A percentile compares a stretch with the other conserved stretches of the same genome.
These are phyloP conservation scores for Pelecanoides urinatrix DNA, from an alignment of 2,113 vertebrate genomes.

Conservation along the genomic window DNA sequence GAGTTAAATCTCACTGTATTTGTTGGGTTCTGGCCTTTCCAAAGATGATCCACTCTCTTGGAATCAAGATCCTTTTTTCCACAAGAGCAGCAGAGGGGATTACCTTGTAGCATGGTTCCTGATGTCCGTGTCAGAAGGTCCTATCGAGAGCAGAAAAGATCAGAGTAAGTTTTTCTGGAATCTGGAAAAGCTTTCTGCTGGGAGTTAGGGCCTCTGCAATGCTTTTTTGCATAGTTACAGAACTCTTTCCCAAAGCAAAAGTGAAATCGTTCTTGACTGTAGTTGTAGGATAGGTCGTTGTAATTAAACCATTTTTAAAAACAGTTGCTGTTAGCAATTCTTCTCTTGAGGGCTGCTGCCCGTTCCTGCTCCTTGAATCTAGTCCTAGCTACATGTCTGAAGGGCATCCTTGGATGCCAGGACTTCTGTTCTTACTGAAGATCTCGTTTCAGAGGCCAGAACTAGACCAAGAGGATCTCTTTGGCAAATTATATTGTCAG, in stretches of 20 bases:
- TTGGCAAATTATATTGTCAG: neutral
- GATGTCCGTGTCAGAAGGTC: neutral
- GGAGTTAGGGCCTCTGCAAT: neutral
- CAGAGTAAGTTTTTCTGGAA: neutral
- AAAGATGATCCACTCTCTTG: neutral
- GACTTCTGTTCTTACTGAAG: neutral
- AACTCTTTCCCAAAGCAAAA: neutral
- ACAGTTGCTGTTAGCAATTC: neutral
- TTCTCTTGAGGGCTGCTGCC: neutral
- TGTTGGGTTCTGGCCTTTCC: neutral
- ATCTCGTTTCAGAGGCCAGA: neutral
- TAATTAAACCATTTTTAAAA: neutral
- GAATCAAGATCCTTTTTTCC: neutral
- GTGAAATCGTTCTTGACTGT: neutral
- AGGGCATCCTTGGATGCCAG: neutral
- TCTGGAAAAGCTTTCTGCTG: neutral
- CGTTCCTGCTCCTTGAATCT: neutral
- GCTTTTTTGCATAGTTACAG: neutral
- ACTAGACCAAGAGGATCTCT: neutral
- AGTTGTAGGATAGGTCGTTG: neutral
- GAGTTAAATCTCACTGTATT: neutral
- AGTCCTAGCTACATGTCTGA: neutral
- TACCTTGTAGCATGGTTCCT: neutral
- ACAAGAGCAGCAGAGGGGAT: neutral
- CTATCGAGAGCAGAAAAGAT: neutral